These are phyloP conservation scores for Stomorhina lunata DNA, from an alignment of 2,888 invertebrate genomes.

Conservation along the genomic window DNA sequence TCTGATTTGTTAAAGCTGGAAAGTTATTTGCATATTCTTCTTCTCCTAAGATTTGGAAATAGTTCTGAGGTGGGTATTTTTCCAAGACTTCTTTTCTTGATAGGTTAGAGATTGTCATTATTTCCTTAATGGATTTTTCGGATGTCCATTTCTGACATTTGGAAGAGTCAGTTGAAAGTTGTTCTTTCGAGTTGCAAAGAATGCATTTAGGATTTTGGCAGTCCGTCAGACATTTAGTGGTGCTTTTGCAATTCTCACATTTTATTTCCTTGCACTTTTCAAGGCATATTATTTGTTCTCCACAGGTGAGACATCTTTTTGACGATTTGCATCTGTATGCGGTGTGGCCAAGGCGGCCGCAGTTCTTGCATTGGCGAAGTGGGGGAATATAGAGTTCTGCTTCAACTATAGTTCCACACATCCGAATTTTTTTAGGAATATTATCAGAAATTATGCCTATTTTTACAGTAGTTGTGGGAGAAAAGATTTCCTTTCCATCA, in stretches of 20 bases:
- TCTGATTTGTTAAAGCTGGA: no score
- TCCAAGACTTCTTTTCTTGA: not conserved
- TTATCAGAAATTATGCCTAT: no score
- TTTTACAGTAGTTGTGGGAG: no score
- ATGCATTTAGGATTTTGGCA: no score
- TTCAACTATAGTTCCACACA: no score
- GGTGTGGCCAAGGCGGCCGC: not conserved
- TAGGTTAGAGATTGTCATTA: not conserved
- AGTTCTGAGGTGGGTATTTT: not conserved
- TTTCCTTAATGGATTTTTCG: not conserved
- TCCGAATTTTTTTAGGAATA: no score
- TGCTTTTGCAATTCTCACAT: not conserved
- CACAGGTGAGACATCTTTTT: not conserved
- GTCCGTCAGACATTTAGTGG: no score
- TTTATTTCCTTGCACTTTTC: not conserved
- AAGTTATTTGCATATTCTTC: no score
- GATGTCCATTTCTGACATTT: slow-evolving; percentile 2
- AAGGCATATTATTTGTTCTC: no score
- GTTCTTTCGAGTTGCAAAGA: not conserved
- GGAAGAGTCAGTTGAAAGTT: not conserved
- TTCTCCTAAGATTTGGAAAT: not conserved
- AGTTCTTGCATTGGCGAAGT: not conserved
- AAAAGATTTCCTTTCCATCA: no score
- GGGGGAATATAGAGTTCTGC: no score
- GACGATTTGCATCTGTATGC: not conserved